phyloP scores from a whole-genome alignment of 2,888 invertebrate species.

The Willowsia nigromaculata region DNA sequence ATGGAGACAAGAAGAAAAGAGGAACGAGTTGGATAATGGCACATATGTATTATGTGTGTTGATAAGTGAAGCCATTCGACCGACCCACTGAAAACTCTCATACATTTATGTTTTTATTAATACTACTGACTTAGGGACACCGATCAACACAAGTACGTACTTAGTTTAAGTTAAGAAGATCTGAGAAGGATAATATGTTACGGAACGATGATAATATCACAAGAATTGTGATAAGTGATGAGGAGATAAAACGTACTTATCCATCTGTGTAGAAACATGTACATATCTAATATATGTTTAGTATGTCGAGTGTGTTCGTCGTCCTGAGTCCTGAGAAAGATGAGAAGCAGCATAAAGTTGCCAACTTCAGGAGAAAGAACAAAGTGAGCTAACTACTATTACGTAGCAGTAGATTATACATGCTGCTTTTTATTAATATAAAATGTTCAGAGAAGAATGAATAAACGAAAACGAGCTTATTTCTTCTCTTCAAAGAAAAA shows the following conservation, averaged over 20 bases:
- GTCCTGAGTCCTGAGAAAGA: too few relatives aligned
- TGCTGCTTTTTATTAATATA: neutral
- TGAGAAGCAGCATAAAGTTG: neutral
- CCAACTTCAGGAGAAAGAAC: neutral
- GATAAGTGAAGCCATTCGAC: neutral
- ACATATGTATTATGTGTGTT: neutral
- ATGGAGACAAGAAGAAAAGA: too few relatives aligned
- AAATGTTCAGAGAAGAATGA: neutral
- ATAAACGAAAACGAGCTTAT: neutral
- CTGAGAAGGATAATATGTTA: neutral
- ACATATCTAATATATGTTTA: neutral
- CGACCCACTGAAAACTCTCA: neutral
- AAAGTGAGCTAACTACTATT: neutral
- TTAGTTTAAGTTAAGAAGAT: neutral
- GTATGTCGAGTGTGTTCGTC: neutral
- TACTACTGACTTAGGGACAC: neutral
- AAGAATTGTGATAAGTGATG: neutral
- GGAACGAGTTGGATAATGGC: too few relatives aligned
- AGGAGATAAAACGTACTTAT: neutral
- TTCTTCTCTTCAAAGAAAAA: neutral
- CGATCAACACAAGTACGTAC: neutral
- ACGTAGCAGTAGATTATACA: neutral
- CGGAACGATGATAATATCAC: neutral
- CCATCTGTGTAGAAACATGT: neutral
- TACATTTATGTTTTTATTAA: conserved; percentile 4